phyloP scores from a whole-genome alignment of 2,797 vertebrate genomes.

The Gymnothorax javanicus region DNA sequence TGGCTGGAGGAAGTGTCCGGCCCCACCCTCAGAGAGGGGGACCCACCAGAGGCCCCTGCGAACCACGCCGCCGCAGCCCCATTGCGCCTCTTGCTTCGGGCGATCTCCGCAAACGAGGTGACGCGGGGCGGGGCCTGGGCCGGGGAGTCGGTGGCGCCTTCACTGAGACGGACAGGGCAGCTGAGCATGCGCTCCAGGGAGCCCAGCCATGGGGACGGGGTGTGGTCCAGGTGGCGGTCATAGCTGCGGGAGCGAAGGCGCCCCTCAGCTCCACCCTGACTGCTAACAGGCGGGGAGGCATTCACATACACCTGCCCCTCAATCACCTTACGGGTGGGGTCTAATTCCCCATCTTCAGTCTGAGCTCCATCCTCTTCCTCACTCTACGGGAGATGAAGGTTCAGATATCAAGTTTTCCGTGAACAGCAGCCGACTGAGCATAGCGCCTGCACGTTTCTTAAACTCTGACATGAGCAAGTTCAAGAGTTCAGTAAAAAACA shows the following conservation, averaged over 20 bases:
- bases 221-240: slow-evolving; percentile 86
- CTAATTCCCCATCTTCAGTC: slow-evolving; percentile 13
- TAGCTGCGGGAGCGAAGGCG: slow-evolving; percentile 92
- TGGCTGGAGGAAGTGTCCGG: slow-evolving; percentile 81
- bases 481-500: not conserved
- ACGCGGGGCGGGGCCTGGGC: slow-evolving; percentile 80
- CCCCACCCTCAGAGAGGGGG: slow-evolving; percentile 71
- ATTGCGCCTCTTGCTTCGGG: slow-evolving; percentile 82
- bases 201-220: slow-evolving; percentile 76
- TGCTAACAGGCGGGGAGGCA: slow-evolving; percentile 75
- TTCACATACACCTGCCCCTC: slow-evolving; percentile 93
- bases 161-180: slow-evolving; percentile 90
- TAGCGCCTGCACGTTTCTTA: not conserved
- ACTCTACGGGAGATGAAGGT: slow-evolving; percentile 36
- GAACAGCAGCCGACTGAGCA: not conserved
- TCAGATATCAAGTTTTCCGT: not conserved
- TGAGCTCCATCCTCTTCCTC: slow-evolving; percentile 48
- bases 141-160: slow-evolving; percentile 63
- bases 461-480: not conserved
- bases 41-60: slow-evolving; percentile 56
- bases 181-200: slow-evolving; percentile 95
- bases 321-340: slow-evolving; percentile 56
- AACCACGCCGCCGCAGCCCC: not conserved
- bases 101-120: slow-evolving; percentile 94
- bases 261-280: slow-evolving; percentile 57